Conservation (phyloP, 2,113 vertebrate genomes). For the Poeciliopsis turrubarensis region DNA sequence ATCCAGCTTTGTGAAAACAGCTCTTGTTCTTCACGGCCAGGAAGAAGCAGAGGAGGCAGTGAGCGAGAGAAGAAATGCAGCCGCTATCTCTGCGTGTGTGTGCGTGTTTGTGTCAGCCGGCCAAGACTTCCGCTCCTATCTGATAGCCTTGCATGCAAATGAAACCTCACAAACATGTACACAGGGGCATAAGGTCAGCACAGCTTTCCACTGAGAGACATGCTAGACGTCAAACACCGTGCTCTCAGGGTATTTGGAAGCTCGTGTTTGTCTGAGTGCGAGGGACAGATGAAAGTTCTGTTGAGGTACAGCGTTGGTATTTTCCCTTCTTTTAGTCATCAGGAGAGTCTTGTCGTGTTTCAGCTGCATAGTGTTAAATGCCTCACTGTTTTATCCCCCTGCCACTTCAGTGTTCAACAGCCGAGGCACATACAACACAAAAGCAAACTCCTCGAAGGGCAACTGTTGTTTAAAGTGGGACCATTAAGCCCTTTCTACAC, state of each 20-base stretch:
- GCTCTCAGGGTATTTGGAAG: constrained; percentile 39
- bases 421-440: constrained; percentile 45
- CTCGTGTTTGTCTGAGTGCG: constrained; percentile 35
- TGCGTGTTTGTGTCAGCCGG: constrained; percentile 33
- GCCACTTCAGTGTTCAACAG: constrained; percentile 66
- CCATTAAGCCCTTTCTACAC: no score
- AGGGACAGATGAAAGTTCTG: constrained; percentile 8
- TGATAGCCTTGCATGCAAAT: constrained; percentile 76
- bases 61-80: constrained; percentile 60
- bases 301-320: constrained; percentile 31
- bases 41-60: constrained; percentile 54
- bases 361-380: constrained; percentile 74
- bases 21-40: constrained; percentile 73
- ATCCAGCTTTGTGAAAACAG: constrained; percentile 77
- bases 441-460: constrained; percentile 43
- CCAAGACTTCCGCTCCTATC: constrained; percentile 73
- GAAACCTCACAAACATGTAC: constrained; percentile 77
- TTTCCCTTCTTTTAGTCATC: constrained; percentile 13
- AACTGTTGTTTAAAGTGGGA: constrained; percentile 52
- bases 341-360: constrained; percentile 40
- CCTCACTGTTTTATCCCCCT: constrained; percentile 65
- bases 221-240: constrained; percentile 38
- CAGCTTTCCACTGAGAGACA: constrained; percentile 57
- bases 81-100: constrained; percentile 13
- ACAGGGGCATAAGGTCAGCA: constrained; percentile 66